phyloP scores from a whole-genome alignment of 2,797 vertebrate genomes.

The Phoxinus dragarum region DNA sequence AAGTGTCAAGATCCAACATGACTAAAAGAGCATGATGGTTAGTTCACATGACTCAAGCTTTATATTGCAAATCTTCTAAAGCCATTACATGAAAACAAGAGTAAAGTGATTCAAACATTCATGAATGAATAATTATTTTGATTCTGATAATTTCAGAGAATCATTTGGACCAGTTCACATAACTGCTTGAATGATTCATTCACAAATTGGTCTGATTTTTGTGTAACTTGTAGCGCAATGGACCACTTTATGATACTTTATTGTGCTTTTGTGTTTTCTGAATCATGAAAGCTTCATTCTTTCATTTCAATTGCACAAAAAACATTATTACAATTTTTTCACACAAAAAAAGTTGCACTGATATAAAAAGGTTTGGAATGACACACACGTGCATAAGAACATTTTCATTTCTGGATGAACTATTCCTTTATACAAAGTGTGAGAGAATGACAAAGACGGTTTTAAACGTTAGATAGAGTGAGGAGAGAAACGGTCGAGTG shows the following conservation, averaged over 20 bases:
- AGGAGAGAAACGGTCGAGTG: not conserved
- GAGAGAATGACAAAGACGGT: constrained; percentile 24
- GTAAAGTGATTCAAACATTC: not conserved
- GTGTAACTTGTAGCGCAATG: not conserved
- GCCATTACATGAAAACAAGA: not conserved
- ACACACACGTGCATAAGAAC: too few relatives aligned
- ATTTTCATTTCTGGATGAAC: too few relatives aligned
- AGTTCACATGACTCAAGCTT: not conserved
- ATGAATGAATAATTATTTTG: not conserved
- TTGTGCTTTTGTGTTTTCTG: not conserved
- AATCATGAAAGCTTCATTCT: not conserved
- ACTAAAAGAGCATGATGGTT: not conserved
- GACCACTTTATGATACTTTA: not conserved
- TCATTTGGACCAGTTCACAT: not conserved
- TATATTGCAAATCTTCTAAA: not conserved
- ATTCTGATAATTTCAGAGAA: not conserved
- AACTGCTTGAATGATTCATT: not conserved
- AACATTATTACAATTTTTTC: not conserved
- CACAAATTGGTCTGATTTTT: not conserved
- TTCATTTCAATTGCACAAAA: not conserved
- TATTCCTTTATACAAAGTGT: not conserved
- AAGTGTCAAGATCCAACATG: constrained; percentile 2
- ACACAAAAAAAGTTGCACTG: not conserved
- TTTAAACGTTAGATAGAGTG: constrained; percentile 23
- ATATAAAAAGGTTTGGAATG: not conserved